phyloP scores from a whole-genome alignment of 2,113 vertebrate species.

The Halcyon senegalensis region DNA sequence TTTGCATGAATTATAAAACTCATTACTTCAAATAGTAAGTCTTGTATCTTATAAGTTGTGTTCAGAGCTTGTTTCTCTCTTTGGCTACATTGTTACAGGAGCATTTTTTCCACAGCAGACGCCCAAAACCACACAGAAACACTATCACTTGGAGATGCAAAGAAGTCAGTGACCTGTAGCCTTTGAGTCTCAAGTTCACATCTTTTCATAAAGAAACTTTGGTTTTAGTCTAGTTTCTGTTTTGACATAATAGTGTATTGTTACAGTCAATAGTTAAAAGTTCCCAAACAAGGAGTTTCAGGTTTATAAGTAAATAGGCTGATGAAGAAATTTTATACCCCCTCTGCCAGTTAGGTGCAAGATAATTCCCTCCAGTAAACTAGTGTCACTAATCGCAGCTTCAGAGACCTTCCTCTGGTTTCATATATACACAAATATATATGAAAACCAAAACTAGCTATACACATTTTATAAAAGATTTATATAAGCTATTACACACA shows the following conservation, averaged over 20 bases:
- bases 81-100: neutral
- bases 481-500: neutral
- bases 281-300: neutral
- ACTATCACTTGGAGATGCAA: neutral
- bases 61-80: neutral
- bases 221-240: neutral
- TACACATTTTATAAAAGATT: neutral
- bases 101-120: neutral
- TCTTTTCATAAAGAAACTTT: neutral
- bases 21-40: neutral
- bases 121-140: neutral
- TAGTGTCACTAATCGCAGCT: neutral
- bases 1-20: neutral
- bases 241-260: neutral
- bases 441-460: neutral
- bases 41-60: neutral
- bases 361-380: neutral
- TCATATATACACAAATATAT: neutral
- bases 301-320: neutral
- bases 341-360: neutral
- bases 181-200: neutral
- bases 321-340: neutral
- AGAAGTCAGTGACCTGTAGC: neutral
- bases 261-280: too few species aligned
- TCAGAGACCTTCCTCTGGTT: neutral